Base-by-base conservation (phyloP, 2,888 invertebrate species). In the Erpobdella octoculata region DNA sequence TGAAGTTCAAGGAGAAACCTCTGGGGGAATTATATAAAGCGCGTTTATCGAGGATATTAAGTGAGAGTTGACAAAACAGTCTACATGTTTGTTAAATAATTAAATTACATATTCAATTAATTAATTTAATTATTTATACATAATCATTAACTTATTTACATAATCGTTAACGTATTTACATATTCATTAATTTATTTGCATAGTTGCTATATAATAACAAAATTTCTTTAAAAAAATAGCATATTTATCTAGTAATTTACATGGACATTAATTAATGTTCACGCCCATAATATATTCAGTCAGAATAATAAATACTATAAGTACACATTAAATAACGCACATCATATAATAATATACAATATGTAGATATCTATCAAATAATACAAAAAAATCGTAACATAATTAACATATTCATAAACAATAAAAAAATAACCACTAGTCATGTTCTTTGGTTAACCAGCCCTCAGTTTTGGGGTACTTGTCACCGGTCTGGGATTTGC, bases 1-100 rank as follows among this genome's bases (percentile, higher is more conserved):
- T 91, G 74, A 46, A 28, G 48, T 9, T 33, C 21, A 66, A 66
- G 18, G 48, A 58, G 28, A 33, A 25, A 25, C 31, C 66, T 18
- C 9, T 73, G 38, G 36, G 35, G 21, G 73, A 73, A 41, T 41
- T 28, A 58, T n/a, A 36, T 18, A 71, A 58, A 35, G 41, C 67
- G 31, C 35, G 71, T 18, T 48, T 73, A 4, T 73, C 73, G 9
- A 46, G 73, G 21, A 38, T n/a, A 21, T 38, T 36, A 38, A 37
- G 36, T 65, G 1, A 6, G n/a, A n/a, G 35, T 28, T 62, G 8
- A 9, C 6, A 28, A n/a, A 31, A 3, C 33, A 6, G 31, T 25
- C 25, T 8, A n/a, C 4, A 33, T 62, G 31, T 35, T 28, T 62
- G n/a, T 28, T 5, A n/a, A 62, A 62, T 33, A 5, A 28, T 33